These are phyloP conservation scores for Drosophila eugracilis DNA, from an alignment of 1,140 invertebrate genomes.

Conservation along the genomic window DNA sequence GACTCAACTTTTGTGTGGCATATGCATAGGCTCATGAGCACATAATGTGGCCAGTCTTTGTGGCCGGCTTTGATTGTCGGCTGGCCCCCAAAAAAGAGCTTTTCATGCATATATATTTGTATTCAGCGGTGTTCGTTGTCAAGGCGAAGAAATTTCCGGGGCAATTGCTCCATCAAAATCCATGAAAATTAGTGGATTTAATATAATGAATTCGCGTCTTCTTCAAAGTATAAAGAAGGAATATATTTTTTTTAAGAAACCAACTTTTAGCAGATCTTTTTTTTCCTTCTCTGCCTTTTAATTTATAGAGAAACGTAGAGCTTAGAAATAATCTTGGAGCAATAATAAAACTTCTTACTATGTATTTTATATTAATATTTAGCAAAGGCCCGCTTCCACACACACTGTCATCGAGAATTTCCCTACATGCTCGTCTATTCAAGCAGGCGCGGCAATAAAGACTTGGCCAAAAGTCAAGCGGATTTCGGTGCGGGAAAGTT, in stretches of 20 bases:
- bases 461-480: conserved; percentile 74
- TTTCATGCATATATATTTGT: conserved; percentile 13
- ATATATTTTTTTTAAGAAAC: neutral
- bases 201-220: neutral
- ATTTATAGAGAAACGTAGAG: too few relatives aligned
- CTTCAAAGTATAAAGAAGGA: too few relatives aligned
- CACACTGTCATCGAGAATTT: neutral
- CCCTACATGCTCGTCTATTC: conserved; percentile 2
- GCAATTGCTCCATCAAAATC: neutral
- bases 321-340: too few relatives aligned
- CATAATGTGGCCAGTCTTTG: conserved; percentile 57
- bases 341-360: neutral
- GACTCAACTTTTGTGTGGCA: conserved; percentile 45
- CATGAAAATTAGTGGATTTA: neutral
- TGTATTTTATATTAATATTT: conserved; percentile 6
- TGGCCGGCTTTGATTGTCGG: conserved; percentile 62
- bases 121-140: conserved; percentile 4
- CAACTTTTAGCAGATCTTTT: too few relatives aligned
- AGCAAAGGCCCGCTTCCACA: conserved; percentile 10
- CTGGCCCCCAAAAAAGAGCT: conserved; percentile 31
- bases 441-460: conserved; percentile 45
- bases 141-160: conserved; percentile 10
- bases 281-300: too few relatives aligned
- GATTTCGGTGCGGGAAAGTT: conserved; percentile 73
- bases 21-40: conserved; percentile 33